Evolutionary conservation across 2,888 invertebrate genomes (phyloP).

Genomic region (Acanthacorydalis orientalis): DNA sequence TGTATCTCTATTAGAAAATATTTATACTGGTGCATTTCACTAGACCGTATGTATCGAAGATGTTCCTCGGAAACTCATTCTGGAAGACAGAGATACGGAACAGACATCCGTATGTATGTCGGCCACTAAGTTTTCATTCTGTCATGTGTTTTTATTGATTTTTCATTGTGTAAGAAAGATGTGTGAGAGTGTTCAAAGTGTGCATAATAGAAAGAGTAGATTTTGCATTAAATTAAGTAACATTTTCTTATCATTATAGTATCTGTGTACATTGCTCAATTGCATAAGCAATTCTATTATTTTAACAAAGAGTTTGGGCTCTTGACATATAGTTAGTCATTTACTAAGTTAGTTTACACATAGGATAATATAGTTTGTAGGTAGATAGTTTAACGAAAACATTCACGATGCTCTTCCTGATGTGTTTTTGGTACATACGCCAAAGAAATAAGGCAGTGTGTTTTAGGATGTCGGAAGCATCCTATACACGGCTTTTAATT

Average conservation of each 20-base stretch:
- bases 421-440: not conserved
- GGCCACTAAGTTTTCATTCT: not conserved
- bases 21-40: too few species aligned
- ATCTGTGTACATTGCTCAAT: slow-evolving; percentile 2
- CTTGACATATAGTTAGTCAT: not conserved
- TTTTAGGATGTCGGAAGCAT: not conserved
- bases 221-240: not conserved
- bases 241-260: not conserved
- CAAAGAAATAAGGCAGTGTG: not conserved
- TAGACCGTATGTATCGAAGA: too few species aligned
- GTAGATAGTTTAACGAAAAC: not conserved
- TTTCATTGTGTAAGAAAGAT: not conserved
- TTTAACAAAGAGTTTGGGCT: not conserved
- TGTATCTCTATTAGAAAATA: too few species aligned
- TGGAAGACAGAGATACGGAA: not conserved
- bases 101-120: not conserved
- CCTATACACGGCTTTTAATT: not conserved
- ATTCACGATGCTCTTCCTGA: not conserved
- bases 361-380: not conserved
- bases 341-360: not conserved
- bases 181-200: not conserved
- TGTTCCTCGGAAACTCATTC: too few species aligned
- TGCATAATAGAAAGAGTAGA: not conserved
- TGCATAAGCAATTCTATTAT: slow-evolving; percentile 2
- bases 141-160: not conserved